Conservation (phyloP, 30 jellyfish, hydroid and myxozoan species). For the Pseudorhiza aurosa region DNA sequence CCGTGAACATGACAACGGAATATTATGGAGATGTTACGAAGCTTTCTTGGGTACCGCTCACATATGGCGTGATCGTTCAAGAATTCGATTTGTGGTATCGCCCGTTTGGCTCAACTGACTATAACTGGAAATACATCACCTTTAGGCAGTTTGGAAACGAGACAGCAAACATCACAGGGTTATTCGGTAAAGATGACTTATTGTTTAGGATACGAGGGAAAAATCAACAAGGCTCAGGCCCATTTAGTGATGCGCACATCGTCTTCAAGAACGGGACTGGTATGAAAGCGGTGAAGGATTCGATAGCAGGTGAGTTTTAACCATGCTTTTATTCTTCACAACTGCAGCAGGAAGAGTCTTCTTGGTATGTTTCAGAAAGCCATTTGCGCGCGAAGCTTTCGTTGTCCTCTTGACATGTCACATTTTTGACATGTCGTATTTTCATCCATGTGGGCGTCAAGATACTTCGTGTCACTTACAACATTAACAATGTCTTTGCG, state of each 20-base stretch:
- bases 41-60: conserved; percentile 76
- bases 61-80: conserved; percentile 75
- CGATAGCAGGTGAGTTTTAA: conserved; percentile 22
- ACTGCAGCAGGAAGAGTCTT: not conserved
- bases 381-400: not conserved
- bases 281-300: not conserved
- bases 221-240: conserved; percentile 82
- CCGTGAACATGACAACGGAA: conserved; percentile 58
- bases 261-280: conserved; percentile 44
- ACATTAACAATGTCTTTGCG: not conserved
- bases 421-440: not conserved
- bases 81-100: conserved; percentile 93
- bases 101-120: conserved; percentile 62
- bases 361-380: not conserved
- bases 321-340: no score
- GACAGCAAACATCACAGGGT: conserved; percentile 54
- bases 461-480: not conserved
- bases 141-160: conserved; percentile 66
- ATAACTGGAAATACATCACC: conserved; percentile 54
- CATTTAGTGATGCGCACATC: conserved; percentile 70
- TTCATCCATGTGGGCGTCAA: not conserved
- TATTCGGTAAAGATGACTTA: conserved; percentile 24
- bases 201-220: conserved; percentile 77
- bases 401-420: not conserved
- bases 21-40: conserved; percentile 24